A percentile compares a stretch with the other conserved stretches of the same genome.
Evolutionary conservation across 2,797 vertebrate genomes (phyloP).

Genomic region (Spatula clypeata): DNA sequence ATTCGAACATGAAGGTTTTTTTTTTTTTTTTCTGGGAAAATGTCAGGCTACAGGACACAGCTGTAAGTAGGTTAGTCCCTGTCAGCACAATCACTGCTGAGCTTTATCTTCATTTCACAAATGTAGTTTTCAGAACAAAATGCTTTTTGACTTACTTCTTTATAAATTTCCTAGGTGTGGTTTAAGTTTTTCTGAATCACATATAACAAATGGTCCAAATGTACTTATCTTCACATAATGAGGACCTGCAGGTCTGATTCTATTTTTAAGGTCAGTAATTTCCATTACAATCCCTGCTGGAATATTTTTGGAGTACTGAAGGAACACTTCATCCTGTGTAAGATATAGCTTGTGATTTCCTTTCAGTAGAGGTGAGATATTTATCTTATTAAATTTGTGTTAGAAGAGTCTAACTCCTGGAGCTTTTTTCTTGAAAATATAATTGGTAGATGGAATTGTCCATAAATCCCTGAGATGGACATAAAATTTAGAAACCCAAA

Average conservation of each 20-base stretch:
- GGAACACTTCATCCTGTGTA: constrained; percentile 29
- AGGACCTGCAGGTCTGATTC: neutral
- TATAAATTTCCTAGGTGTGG: neutral
- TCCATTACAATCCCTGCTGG: neutral
- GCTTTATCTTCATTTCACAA: neutral
- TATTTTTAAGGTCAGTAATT: constrained; percentile 31
- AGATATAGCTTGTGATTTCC: neutral
- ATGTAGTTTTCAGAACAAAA: neutral
- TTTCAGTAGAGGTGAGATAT: neutral
- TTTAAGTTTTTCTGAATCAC: neutral
- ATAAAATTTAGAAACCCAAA: neutral
- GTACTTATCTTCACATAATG: neutral
- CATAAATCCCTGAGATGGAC: neutral
- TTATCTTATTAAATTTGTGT: neutral
- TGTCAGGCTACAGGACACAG: neutral
- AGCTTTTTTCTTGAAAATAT: neutral
- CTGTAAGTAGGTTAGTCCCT: constrained; percentile 10
- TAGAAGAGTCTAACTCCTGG: neutral
- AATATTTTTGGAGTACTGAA: constrained; percentile 5
- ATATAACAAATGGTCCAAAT: neutral
- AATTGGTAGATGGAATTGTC: neutral
- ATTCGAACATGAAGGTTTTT: neutral
- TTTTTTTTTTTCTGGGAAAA: neutral
- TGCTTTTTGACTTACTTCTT: constrained; percentile 11
- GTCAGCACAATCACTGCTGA: neutral